Conservation (phyloP, 2,888 invertebrate genomes). For the Elegia similella region DNA sequence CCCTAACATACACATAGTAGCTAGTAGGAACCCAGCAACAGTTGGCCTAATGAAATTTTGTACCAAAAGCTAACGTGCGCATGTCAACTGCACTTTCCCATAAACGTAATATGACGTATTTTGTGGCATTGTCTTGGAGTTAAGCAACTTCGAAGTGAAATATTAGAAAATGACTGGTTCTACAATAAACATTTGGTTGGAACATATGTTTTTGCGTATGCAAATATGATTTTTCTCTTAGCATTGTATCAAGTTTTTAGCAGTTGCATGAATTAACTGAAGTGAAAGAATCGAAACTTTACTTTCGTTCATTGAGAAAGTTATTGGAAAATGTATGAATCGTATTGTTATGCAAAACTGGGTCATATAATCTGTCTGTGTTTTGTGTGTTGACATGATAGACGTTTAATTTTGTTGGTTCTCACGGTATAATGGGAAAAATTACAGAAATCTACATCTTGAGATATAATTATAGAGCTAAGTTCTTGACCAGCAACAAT, state of each 20-base stretch:
- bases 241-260: slow-evolving; percentile 14
- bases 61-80: neutral
- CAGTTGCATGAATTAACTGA: slow-evolving; percentile 22
- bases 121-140: neutral
- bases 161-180: slow-evolving; percentile 10
- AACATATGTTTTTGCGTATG: slow-evolving; percentile 16
- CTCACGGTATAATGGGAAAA: neutral
- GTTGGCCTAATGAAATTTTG: neutral
- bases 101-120: slow-evolving; percentile 10
- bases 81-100: neutral
- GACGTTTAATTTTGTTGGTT: neutral
- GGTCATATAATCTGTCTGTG: slow-evolving; percentile 23
- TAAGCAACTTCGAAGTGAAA: slow-evolving; percentile 11
- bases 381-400: neutral
- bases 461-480: too few relatives aligned
- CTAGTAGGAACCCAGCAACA: neutral
- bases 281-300: slow-evolving; percentile 39
- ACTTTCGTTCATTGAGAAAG: slow-evolving; percentile 50
- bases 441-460: neutral
- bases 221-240: slow-evolving; percentile 17
- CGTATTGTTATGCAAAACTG: slow-evolving; percentile 39
- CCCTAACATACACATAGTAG: too few relatives aligned
- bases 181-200: slow-evolving; percentile 3
- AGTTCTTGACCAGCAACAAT: too few relatives aligned
- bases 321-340: slow-evolving; percentile 40